Conservation (phyloP, 2,113 vertebrate genomes). For the Ivindomyrus marchei region DNA sequence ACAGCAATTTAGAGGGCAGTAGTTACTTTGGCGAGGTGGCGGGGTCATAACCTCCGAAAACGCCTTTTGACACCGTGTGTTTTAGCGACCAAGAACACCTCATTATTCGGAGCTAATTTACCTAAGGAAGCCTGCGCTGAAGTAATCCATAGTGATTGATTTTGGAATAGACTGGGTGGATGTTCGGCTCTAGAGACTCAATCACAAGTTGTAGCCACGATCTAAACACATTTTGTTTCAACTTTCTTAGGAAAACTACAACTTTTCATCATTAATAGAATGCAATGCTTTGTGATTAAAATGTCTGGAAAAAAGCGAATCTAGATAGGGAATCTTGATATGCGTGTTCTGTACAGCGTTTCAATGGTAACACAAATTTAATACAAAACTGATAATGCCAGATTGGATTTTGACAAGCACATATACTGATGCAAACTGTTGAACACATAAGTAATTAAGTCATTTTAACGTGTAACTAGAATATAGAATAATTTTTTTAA, state of each 20-base stretch:
- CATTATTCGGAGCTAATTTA: background rate
- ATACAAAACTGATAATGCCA: background rate
- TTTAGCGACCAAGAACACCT: background rate
- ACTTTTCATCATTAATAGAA: background rate
- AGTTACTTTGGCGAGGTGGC: background rate
- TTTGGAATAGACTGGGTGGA: background rate
- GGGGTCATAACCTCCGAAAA: background rate
- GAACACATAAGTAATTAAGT: background rate
- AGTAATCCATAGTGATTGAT: constrained; percentile 3
- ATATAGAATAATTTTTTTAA: background rate
- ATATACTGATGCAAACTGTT: background rate
- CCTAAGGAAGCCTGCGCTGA: background rate
- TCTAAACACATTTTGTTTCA: background rate
- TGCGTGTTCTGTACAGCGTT: background rate
- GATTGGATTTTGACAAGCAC: background rate
- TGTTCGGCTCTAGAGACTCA: background rate
- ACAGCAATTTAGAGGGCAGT: background rate
- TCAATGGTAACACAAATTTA: background rate
- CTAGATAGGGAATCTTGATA: background rate
- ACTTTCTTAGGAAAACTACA: background rate
- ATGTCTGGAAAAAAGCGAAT: background rate
- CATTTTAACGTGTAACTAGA: background rate
- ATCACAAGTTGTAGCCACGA: background rate
- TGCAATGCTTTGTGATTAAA: background rate
- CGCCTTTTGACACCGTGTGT: background rate